phyloP scores from a whole-genome alignment of 2,888 invertebrate species.

The Iphiclides podalirius region DNA sequence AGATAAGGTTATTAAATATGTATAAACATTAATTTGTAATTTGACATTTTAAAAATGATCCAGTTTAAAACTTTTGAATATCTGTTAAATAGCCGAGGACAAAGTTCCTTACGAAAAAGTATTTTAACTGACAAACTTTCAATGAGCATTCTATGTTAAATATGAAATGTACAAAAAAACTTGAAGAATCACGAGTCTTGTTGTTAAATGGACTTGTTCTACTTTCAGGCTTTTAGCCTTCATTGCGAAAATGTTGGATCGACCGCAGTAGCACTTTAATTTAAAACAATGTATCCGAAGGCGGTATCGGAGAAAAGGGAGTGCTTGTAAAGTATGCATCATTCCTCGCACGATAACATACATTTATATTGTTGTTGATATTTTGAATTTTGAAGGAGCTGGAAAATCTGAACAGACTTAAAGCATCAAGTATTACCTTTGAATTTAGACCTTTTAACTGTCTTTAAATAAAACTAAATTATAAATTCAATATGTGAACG shows the following conservation, averaged over 20 bases:
- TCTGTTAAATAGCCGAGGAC: no score
- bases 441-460: no score
- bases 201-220: slow-evolving; percentile 52
- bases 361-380: no score
- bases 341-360: not conserved
- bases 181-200: slow-evolving; percentile 44
- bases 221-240: slow-evolving; percentile 42
- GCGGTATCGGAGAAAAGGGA: slow-evolving; percentile 19
- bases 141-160: slow-evolving; percentile 37
- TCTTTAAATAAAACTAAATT: no score
- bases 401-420: no score
- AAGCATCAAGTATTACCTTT: no score
- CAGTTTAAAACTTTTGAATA: no score
- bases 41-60: no score
- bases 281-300: slow-evolving; percentile 33
- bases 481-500: no score
- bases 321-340: not conserved
- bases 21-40: no score
- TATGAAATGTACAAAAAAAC: slow-evolving; percentile 36
- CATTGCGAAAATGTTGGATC: slow-evolving; percentile 34
- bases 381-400: no score
- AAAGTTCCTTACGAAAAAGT: slow-evolving; percentile 24
- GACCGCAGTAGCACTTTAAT: slow-evolving; percentile 39
- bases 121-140: slow-evolving; percentile 28
- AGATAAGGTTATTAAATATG: no score